These are phyloP conservation scores for Volucella zonaria DNA, from an alignment of 2,888 invertebrate genomes.

Conservation along the genomic window DNA sequence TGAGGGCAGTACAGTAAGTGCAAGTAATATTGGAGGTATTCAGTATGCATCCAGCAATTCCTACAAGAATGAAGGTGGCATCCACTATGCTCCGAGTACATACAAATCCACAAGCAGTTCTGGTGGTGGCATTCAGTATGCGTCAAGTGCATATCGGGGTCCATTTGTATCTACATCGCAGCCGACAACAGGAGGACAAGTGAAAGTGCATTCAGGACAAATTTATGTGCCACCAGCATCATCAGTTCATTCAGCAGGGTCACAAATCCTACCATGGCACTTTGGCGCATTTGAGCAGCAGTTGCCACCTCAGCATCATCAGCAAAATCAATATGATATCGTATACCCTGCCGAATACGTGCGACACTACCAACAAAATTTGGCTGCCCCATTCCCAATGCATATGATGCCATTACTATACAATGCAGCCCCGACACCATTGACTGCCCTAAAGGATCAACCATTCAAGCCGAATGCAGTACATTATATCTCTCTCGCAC, in stretches of 20 bases:
- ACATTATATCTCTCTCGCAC: slow-evolving; percentile 42
- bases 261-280: slow-evolving; percentile 31
- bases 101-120: slow-evolving; percentile 45
- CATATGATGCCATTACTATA: slow-evolving; percentile 46
- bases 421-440: slow-evolving; percentile 2
- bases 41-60: slow-evolving; percentile 39
- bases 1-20: slow-evolving; percentile 7
- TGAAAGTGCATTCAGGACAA: slow-evolving; percentile 62
- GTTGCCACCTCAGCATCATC: slow-evolving; percentile 67
- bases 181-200: slow-evolving; percentile 63
- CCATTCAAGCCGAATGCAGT: slow-evolving; percentile 31
- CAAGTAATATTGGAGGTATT: slow-evolving; percentile 5
- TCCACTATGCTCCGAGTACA: slow-evolving; percentile 34
- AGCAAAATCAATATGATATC: slow-evolving; percentile 79
- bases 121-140: slow-evolving; percentile 74
- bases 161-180: slow-evolving; percentile 68
- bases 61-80: slow-evolving; percentile 47
- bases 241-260: slow-evolving; percentile 21
- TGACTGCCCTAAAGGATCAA: slow-evolving; percentile 33
- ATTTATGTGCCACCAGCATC: slow-evolving; percentile 73
- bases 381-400: slow-evolving; percentile 53
- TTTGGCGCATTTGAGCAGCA: slow-evolving; percentile 42
- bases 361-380: slow-evolving; percentile 78
- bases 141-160: slow-evolving; percentile 67
- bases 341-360: slow-evolving; percentile 80